phyloP scores from a whole-genome alignment of 2,113 vertebrate genomes.

The human region DNA sequence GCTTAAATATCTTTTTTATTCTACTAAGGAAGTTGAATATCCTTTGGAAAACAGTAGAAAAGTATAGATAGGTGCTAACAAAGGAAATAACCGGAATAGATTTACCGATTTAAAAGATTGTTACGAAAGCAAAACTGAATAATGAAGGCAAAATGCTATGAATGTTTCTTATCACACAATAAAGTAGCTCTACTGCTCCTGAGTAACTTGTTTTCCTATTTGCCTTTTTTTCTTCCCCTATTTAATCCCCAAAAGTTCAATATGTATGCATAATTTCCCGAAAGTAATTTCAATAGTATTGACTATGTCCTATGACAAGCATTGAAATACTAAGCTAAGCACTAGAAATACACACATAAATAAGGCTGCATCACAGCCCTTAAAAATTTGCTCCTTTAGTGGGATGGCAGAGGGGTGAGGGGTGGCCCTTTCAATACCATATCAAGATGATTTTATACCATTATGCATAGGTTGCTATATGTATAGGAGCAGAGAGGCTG shows the following conservation, averaged over 20 bases:
- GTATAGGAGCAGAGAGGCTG: background rate
- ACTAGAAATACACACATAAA: background rate
- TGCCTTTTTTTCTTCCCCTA: background rate
- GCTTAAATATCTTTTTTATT: background rate
- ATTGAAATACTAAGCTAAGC: background rate
- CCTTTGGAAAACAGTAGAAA: background rate
- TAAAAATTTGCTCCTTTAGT: background rate
- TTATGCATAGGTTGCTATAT: background rate
- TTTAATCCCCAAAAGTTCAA: background rate
- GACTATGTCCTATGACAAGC: background rate
- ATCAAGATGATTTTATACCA: background rate
- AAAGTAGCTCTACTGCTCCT: background rate
- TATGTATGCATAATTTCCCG: background rate
- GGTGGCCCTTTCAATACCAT: background rate
- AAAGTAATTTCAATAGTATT: constrained; percentile 11
- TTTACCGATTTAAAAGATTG: background rate
- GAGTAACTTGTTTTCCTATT: background rate
- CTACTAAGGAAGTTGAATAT: background rate
- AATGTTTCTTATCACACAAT: background rate
- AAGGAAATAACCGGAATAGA: background rate
- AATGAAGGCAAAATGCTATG: background rate
- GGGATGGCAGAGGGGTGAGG: no score
- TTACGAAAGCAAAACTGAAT: background rate
- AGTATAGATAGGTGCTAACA: background rate
- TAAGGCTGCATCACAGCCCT: background rate